Evolutionary conservation across 2,113 vertebrate genomes (phyloP).

Genomic region (Hymenochirus boettgeri): DNA sequence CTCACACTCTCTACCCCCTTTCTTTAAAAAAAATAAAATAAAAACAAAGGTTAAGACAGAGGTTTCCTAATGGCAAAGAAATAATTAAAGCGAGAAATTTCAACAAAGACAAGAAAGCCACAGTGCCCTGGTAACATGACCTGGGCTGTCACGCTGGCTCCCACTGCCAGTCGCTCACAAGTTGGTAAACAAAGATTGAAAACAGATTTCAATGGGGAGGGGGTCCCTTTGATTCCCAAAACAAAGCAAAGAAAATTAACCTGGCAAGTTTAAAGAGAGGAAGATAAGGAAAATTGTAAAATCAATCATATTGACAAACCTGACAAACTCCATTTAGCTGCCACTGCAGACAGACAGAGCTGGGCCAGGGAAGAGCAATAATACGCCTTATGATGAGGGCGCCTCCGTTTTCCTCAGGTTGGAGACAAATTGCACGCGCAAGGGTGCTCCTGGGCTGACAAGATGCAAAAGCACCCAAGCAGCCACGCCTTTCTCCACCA

Average conservation of each 20-base stretch:
- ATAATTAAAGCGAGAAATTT: no score
- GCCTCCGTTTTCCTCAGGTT: conserved; percentile 80
- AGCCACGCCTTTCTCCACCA: conserved; percentile 92
- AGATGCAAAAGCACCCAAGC: conserved; percentile 89
- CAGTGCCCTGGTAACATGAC: background rate
- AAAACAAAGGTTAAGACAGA: no score
- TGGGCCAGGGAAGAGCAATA: conserved; percentile 75
- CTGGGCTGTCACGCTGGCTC: conserved; percentile 23
- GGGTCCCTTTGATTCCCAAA: conserved; percentile 35
- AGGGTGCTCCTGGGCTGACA: conserved; percentile 87
- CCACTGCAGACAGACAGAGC: conserved; percentile 79
- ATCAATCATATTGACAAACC: conserved; percentile 89
- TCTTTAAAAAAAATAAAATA: no score
- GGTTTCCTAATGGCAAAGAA: no score
- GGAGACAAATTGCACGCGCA: conserved; percentile 84
- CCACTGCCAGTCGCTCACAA: conserved; percentile 45
- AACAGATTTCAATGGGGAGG: conserved; percentile 43
- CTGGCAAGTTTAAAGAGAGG: conserved; percentile 53
- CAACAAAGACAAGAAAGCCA: background rate
- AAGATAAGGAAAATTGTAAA: conserved; percentile 60
- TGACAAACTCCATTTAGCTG: conserved; percentile 97
- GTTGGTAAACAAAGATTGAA: conserved; percentile 45
- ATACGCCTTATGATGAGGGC: conserved; percentile 68
- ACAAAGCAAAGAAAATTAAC: conserved; percentile 57
- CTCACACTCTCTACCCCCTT: no score